These are phyloP conservation scores for Phacellophora camtschatica DNA, from an alignment of 30 jellyfish, hydroid and myxozoan species.

Conservation along the genomic window DNA sequence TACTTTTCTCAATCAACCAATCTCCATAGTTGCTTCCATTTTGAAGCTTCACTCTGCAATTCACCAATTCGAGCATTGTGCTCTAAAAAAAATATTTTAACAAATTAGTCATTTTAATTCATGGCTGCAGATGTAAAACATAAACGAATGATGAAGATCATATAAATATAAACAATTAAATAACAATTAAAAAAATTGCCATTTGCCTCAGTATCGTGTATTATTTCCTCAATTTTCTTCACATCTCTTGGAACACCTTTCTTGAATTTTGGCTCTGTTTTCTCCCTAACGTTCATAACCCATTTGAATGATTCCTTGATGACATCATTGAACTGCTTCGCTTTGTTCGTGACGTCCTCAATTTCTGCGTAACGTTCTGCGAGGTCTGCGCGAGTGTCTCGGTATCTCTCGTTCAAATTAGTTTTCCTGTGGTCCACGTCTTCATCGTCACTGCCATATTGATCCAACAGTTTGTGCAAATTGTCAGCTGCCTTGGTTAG, in stretches of 20 bases:
- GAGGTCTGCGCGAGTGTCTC: conserved; percentile 54
- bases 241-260: conserved; percentile 68
- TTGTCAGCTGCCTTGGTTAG: conserved; percentile 73
- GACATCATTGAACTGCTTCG: conserved; percentile 59
- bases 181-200: not conserved
- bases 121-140: too few relatives aligned
- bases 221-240: conserved; percentile 47
- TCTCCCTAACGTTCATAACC: conserved; percentile 39
- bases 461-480: conserved; percentile 58
- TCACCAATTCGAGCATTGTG: conserved; percentile 62
- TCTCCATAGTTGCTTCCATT: conserved; percentile 65
- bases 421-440: conserved; percentile 32
- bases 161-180: too few relatives aligned
- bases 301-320: conserved; percentile 53
- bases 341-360: conserved; percentile 72
- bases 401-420: conserved; percentile 56
- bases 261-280: conserved; percentile 61
- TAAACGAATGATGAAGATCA: too few relatives aligned
- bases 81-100: too few relatives aligned
- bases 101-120: too few relatives aligned
- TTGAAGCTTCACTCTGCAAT: conserved; percentile 37
- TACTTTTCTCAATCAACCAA: conserved; percentile 84
- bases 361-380: conserved; percentile 76
- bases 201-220: conserved; percentile 58
- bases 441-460: conserved; percentile 78